phyloP scores from a whole-genome alignment of 2,113 vertebrate genomes.

The Phalacrocorax aristotelis region DNA sequence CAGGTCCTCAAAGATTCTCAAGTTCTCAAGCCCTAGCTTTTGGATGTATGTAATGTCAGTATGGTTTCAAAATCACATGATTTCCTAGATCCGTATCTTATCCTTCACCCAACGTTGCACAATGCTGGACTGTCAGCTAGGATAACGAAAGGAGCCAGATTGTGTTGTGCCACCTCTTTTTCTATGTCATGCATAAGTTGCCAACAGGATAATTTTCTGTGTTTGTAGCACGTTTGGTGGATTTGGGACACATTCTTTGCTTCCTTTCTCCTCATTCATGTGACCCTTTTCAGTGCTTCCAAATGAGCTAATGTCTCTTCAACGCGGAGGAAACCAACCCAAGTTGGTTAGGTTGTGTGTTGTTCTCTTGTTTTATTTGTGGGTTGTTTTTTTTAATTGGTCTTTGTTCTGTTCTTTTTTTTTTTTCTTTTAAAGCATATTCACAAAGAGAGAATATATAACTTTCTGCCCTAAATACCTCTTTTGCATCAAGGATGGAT shows the following conservation, averaged over 20 bases:
- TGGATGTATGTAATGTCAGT: slow-evolving; percentile 28
- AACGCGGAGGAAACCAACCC: background rate
- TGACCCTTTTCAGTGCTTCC: slow-evolving; percentile 30
- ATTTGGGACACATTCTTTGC: slow-evolving; percentile 26
- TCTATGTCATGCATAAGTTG: slow-evolving; percentile 4
- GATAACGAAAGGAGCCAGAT: slow-evolving; percentile 14
- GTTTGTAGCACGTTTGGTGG: slow-evolving; percentile 15
- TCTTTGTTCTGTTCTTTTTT: slow-evolving; percentile 18
- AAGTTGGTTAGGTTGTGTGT: slow-evolving; percentile 24
- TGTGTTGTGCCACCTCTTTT: slow-evolving; percentile 36
- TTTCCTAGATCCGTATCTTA: slow-evolving; percentile 31
- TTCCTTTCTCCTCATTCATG: slow-evolving; percentile 16
- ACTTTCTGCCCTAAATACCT: slow-evolving; percentile 33
- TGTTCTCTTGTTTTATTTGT: slow-evolving; percentile 42
- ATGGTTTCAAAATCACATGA: background rate
- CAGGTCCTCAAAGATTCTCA: slow-evolving; percentile 24
- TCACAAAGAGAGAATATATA: slow-evolving; percentile 35
- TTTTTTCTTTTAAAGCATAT: background rate
- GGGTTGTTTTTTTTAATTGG: background rate
- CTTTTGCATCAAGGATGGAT: slow-evolving; percentile 51
- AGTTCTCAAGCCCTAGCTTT: slow-evolving; percentile 49
- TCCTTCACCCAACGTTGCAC: background rate
- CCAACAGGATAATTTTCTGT: background rate
- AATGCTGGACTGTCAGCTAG: slow-evolving; percentile 13
- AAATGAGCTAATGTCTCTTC: slow-evolving; percentile 15